phyloP scores from a whole-genome alignment of 2,797 vertebrate genomes.

The Acipenser oxyrinchus region DNA sequence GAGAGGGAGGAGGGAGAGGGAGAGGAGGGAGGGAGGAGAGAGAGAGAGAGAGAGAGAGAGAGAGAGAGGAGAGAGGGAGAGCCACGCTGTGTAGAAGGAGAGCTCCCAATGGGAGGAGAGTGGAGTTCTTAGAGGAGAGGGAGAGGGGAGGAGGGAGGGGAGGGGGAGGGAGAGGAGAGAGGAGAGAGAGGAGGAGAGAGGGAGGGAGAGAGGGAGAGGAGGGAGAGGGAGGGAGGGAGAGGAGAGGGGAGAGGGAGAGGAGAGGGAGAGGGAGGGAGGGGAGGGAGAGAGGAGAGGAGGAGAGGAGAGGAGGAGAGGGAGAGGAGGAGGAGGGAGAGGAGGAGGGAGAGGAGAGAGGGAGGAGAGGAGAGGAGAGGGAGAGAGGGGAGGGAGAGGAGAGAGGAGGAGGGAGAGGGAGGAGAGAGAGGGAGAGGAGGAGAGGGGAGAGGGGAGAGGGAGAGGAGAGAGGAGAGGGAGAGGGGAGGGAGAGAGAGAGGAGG shows the following conservation, averaged over 20 bases:
- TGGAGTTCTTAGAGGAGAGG: slow-evolving; percentile 67
- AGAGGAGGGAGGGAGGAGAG: neutral
- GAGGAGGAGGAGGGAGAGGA: slow-evolving; percentile 13
- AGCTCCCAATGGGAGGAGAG: slow-evolving; percentile 67
- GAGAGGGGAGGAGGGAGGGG: slow-evolving; percentile 11
- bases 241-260: slow-evolving; percentile 43
- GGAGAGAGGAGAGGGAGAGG: slow-evolving; percentile 1
- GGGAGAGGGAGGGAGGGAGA: slow-evolving; percentile 46
- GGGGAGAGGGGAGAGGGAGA: neutral
- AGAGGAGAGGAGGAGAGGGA: slow-evolving; percentile 28
- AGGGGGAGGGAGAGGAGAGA: slow-evolving; percentile 15
- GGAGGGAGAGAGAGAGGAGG: slow-evolving; percentile 2
- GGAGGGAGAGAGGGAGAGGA: slow-evolving; percentile 37
- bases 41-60: slow-evolving; percentile 11
- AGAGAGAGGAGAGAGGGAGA: slow-evolving; percentile 24
- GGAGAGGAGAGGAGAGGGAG: slow-evolving; percentile 29
- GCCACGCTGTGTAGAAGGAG: slow-evolving; percentile 24
- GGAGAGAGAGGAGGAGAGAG: slow-evolving; percentile 9
- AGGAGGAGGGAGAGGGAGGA: slow-evolving; percentile 13
- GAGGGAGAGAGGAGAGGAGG: slow-evolving; percentile 1
- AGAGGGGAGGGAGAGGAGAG: neutral
- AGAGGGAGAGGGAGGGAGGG: slow-evolving; percentile 30
- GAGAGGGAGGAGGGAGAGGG: neutral
- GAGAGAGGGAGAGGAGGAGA: neutral
- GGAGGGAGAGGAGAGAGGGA: slow-evolving; percentile 2